Percentiles rank a stretch among this genome's conserved stretches.
These are phyloP conservation scores for Lepidurus apus DNA, from an alignment of 1,140 invertebrate genomes.

Conservation along the genomic window DNA sequence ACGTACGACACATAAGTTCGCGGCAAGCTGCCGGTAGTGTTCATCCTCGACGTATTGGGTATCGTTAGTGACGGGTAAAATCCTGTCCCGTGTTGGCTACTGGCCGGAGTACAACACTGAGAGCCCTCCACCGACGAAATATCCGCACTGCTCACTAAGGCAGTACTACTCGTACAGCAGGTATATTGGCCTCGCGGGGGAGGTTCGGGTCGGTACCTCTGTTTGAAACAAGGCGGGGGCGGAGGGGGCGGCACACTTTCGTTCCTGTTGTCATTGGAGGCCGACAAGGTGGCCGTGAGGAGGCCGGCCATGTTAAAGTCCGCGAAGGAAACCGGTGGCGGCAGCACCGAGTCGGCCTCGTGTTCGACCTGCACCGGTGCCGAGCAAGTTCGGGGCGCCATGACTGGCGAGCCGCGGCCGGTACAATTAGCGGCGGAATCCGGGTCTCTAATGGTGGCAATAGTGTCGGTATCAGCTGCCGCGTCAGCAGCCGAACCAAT, in stretches of 20 bases:
- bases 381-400: neutral
- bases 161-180: neutral
- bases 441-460: neutral
- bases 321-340: conserved; percentile 31
- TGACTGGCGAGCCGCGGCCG: neutral
- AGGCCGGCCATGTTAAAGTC: conserved; percentile 22
- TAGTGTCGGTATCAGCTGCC: neutral
- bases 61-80: neutral
- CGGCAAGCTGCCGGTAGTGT: neutral
- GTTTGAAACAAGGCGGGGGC: neutral
- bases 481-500: neutral
- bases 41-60: neutral
- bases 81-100: neutral
- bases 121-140: neutral
- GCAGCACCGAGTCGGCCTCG: conserved; percentile 22
- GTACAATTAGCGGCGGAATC: neutral
- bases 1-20: neutral
- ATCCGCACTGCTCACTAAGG: neutral
- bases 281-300: neutral
- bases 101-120: neutral
- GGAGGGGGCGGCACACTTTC: neutral
- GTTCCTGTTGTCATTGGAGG: neutral
- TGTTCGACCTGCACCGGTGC: conserved; percentile 11
- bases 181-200: neutral
- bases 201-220: neutral